A percentile compares a stretch with the other conserved stretches of the same genome.
phyloP scores from a whole-genome alignment of 2,888 invertebrate species.

The Tinea pellionella region DNA sequence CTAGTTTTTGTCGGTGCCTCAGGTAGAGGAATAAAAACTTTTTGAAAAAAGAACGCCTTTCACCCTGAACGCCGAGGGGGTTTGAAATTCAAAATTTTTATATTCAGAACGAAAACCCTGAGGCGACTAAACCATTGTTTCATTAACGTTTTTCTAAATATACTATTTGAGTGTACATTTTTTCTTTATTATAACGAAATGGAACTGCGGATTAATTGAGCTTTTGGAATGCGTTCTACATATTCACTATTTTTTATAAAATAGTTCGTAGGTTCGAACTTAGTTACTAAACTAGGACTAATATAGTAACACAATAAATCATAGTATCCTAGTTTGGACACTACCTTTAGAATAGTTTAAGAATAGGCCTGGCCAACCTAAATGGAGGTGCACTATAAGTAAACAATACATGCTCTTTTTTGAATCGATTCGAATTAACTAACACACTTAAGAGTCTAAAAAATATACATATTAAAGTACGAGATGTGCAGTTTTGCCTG shows the following conservation, averaged over 20 bases:
- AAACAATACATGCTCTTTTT: too few species aligned
- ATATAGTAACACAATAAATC: background rate
- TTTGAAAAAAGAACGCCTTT: slow-evolving; percentile 31
- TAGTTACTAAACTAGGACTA: too few species aligned
- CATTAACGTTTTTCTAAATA: slow-evolving; percentile 4
- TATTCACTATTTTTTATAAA: too few species aligned
- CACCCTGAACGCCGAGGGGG: slow-evolving; percentile 26
- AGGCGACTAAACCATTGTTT: background rate
- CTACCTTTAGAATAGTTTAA: too few species aligned
- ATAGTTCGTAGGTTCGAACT: too few species aligned
- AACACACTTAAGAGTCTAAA: too few species aligned
- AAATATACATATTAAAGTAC: too few species aligned
- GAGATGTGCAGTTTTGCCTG: too few species aligned
- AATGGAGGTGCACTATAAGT: too few species aligned
- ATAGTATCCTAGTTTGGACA: background rate
- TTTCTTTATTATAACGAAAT: background rate
- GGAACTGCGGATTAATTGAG: background rate
- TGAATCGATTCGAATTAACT: too few species aligned
- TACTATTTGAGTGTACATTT: background rate
- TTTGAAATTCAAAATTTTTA: background rate
- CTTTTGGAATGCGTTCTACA: too few species aligned
- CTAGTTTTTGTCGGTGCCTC: slow-evolving; percentile 41
- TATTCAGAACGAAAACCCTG: background rate
- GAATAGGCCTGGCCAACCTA: too few species aligned
- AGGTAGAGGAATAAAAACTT: slow-evolving; percentile 45